Evolutionary conservation across 2,113 vertebrate genomes (phyloP), one percentile per base, ranked within the genome.

Genomic region (Toxotes chatareus): DNA sequence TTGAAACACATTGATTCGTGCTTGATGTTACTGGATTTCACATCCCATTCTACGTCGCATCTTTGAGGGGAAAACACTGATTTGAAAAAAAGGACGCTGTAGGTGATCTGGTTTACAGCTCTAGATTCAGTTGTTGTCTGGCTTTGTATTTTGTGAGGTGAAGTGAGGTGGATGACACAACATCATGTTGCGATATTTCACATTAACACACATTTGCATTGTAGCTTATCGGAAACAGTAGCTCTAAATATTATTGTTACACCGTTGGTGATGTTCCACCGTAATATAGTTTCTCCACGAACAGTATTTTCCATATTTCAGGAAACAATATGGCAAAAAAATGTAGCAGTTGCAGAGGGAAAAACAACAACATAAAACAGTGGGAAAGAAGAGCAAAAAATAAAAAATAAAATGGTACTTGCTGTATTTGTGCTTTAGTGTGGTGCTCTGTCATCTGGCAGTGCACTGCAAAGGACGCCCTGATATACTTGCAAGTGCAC

Each of bases 1-100:
- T 70, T 5, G 1, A 23, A 56, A 57, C 53, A 34, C 38, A 70
- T 47, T 75, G 76, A 80, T 78, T 78, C 23, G 61, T 74, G 38
- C 62, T 47, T 59, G 19, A 61, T 65, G 51, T 62, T 44, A 4
- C 38, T 17, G 46, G 70, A 27, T 59, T 78, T 27, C 6, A 55
- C 2, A 10, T 44, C 21, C 27, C 21, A 12, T 13, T 83, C 12
- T 46, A 0, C 67, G 16, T 34, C 49, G 13, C 46, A 12, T 59
- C 4, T 80, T 69, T 59, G 17, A 40, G 62, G 21, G n/a, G 32
- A 49, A 60, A 73, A 63, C 13, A 17, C 4, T 63, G n/a, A 21
- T 62, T 0, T 9, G 23, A 62, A 32, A 44, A 34, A 53, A 14
- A 31, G 69, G 36, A 49, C 3, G 12, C 44, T 14, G 12, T 46